Evolutionary conservation across 2,888 invertebrate genomes (phyloP).

Genomic region (Drosophila diplacantha): DNA sequence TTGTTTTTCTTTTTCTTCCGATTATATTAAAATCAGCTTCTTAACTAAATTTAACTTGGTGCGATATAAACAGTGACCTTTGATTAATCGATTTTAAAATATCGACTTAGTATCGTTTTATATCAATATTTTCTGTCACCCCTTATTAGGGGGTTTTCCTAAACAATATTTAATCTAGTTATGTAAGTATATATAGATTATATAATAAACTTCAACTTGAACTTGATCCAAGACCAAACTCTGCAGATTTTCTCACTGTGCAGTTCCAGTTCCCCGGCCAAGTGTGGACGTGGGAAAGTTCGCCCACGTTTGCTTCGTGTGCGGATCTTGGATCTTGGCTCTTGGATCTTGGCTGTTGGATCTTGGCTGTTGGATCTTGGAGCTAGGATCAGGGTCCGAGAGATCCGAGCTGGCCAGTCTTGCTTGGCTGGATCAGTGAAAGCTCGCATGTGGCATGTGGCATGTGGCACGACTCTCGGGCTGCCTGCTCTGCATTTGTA

Average conservation of each 20-base stretch:
- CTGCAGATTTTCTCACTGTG: not conserved
- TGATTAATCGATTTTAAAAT: too few relatives aligned
- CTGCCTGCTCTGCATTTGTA: slow-evolving; percentile 67
- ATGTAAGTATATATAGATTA: not conserved
- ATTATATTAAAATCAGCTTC: too few relatives aligned
- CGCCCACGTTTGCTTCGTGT: slow-evolving; percentile 32
- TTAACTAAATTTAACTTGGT: too few relatives aligned
- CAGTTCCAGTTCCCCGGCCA: slow-evolving; percentile 8
- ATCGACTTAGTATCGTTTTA: too few relatives aligned
- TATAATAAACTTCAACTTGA: not conserved
- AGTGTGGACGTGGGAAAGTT: slow-evolving; percentile 41
- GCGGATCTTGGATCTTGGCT: slow-evolving; percentile 5
- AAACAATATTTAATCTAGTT: not conserved
- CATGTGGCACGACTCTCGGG: slow-evolving; percentile 37
- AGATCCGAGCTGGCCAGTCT: slow-evolving; percentile 7
- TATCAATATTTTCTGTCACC: too few relatives aligned
- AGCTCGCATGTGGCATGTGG: slow-evolving; percentile 30
- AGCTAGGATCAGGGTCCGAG: slow-evolving; percentile 19
- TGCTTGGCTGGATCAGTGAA: slow-evolving; percentile 36
- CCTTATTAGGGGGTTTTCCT: too few relatives aligned
- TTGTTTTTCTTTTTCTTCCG: too few relatives aligned
- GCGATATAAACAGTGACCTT: too few relatives aligned
- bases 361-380: slow-evolving; percentile 12
- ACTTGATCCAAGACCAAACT: not conserved
- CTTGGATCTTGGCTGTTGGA: not conserved